Base-by-base conservation (phyloP, 2,888 invertebrate species). In the Rambutsinella grinnellia region DNA sequence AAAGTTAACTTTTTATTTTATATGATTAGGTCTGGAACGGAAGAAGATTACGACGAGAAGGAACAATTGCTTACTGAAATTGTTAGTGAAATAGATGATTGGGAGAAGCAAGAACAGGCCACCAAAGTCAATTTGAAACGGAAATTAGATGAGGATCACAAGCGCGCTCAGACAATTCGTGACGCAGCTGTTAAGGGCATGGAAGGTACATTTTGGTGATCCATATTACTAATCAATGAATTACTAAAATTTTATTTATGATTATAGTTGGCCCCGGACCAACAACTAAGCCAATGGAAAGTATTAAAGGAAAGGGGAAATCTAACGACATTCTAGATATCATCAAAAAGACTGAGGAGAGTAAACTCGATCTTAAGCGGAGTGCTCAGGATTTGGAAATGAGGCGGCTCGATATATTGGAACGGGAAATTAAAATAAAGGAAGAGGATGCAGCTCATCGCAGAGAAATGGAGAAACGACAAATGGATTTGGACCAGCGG, bases 31-130 rank as follows among this genome's bases (percentile, higher is more conserved):
- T 54, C 54, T 21, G 54, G 54, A 54, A 23, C 24, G 3, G 54
- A 54, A 24, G 54, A 54, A 21, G 24, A 54, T n/a, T 54, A 19
- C 19, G 54, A 54, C 24, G 54, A 54, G 19, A 54, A 54, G 24
- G 23, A 19, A 19, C 3, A n/a, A 21, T 13, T 54, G 6, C 54
- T 54, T 8, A 24, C 24, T 8, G 54, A 54, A 21, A 54, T 54
- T 54, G 6, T 8, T 8, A 24, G 6, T 19, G 21, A 54, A 24
- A 10, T 54, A 8, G 6, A 8, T 17, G 54, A 54, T 6, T 54
- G 54, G 54, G 54, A 23, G 5, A 54, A 19, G 19, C 21, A 54
- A 24, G 24, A 54, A 21, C 5, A 54, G 10, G 6, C 3, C 6
- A 13, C 36, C 13, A 8, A 5, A 5, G 36, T 36, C 36, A 21